Evolutionary conservation across 2,113 vertebrate species (phyloP).

Genomic region (Chrysochloris asiatica): DNA sequence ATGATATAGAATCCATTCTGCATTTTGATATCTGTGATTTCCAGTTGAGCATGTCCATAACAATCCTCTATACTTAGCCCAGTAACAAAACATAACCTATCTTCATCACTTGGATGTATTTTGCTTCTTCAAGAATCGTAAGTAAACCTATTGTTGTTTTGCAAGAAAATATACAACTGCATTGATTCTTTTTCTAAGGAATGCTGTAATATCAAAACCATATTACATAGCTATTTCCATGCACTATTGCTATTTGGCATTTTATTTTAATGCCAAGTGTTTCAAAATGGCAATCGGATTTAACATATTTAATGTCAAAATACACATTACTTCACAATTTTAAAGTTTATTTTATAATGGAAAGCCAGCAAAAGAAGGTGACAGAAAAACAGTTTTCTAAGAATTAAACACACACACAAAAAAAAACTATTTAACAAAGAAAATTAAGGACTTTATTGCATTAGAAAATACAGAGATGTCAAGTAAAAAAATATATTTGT

Average conservation of each 20-base stretch:
- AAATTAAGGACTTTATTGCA: background rate
- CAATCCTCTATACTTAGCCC: background rate
- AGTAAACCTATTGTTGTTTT: background rate
- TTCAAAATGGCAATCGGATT: background rate
- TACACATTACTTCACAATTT: background rate
- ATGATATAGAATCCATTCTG: background rate
- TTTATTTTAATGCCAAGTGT: slow-evolving; percentile 25
- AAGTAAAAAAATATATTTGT: background rate
- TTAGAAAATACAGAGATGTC: slow-evolving; percentile 7
- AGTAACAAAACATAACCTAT: background rate
- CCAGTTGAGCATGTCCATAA: slow-evolving; percentile 22
- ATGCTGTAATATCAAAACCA: background rate
- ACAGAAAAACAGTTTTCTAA: background rate
- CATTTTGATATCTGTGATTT: slow-evolving; percentile 22
- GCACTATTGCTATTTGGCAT: background rate
- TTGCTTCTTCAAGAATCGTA: background rate
- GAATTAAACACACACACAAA: background rate
- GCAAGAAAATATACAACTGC: background rate
- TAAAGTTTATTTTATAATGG: background rate
- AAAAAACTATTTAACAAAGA: background rate
- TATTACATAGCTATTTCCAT: background rate
- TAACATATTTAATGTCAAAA: background rate
- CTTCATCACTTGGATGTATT: background rate
- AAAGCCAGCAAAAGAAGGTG: background rate
- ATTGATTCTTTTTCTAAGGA: background rate